Evolutionary conservation across 2,888 invertebrate species (phyloP).

Genomic region (Hemaris fuciformis): DNA sequence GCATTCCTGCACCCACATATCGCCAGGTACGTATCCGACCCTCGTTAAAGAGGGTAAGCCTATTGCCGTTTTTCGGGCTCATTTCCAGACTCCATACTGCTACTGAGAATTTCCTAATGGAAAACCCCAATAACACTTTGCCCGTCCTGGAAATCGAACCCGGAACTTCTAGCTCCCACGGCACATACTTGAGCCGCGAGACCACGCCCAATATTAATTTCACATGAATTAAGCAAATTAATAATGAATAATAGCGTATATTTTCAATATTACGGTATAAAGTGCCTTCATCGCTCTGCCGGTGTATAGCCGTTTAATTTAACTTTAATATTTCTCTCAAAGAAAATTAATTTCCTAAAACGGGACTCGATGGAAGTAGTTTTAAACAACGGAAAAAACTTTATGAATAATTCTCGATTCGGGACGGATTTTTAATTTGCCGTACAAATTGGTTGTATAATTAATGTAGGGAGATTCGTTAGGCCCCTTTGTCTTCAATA

Average conservation of each 20-base stretch:
- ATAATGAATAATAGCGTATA: too few relatives aligned
- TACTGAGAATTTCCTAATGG: too few relatives aligned
- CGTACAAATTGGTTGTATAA: slow-evolving; percentile 8
- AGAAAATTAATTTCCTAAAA: slow-evolving; percentile 10
- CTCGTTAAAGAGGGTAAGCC: too few relatives aligned
- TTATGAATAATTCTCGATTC: slow-evolving; percentile 7
- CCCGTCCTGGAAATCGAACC: too few relatives aligned
- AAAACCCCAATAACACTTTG: too few relatives aligned
- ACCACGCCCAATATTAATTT: too few relatives aligned
- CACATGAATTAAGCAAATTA: neutral
- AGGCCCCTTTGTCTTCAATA: neutral
- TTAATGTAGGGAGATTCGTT: slow-evolving; percentile 3
- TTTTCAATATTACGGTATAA: neutral
- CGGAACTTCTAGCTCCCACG: too few relatives aligned
- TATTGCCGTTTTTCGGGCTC: too few relatives aligned
- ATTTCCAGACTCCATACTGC: too few relatives aligned
- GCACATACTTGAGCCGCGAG: too few relatives aligned
- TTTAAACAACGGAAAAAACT: slow-evolving; percentile 10
- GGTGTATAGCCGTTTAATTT: neutral
- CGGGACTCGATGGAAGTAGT: slow-evolving; percentile 9
- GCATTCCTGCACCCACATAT: too few relatives aligned
- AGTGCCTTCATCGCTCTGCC: neutral
- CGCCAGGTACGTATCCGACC: too few relatives aligned
- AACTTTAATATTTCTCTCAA: slow-evolving; percentile 7
- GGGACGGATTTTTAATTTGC: slow-evolving; percentile 2